Conservation (phyloP, 2,888 invertebrate genomes). For the Heliconius hortense region DNA sequence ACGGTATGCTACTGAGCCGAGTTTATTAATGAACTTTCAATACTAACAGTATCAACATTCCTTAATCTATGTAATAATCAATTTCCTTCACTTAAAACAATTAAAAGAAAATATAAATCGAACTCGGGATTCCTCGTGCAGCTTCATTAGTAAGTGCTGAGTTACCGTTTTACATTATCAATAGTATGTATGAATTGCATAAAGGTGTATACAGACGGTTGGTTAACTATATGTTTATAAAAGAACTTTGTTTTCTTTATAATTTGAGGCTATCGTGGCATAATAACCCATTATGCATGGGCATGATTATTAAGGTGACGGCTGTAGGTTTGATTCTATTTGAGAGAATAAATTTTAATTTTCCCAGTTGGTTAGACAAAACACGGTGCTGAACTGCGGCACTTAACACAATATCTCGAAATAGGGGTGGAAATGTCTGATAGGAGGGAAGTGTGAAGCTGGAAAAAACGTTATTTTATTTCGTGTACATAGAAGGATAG, state of each 20-base stretch:
- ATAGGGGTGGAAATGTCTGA: too few species aligned
- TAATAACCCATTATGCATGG: too few species aligned
- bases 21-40: conserved; percentile 11
- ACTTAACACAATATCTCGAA: too few species aligned
- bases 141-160: conserved; percentile 41
- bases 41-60: conserved; percentile 8
- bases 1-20: neutral
- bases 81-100: conserved; percentile 41
- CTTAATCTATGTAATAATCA: conserved; percentile 29
- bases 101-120: conserved; percentile 41
- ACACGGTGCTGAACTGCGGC: too few species aligned
- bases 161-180: conserved; percentile 15
- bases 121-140: conserved; percentile 36
- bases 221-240: too few species aligned
- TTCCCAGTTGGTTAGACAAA: too few species aligned
- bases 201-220: conserved; percentile 12
- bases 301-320: too few species aligned
- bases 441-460: too few species aligned
- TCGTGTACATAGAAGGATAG: too few species aligned
- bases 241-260: neutral
- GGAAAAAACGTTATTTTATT: too few species aligned
- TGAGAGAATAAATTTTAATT: too few species aligned
- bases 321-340: too few species aligned
- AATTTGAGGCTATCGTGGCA: neutral
- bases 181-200: conserved; percentile 7